phyloP scores from a whole-genome alignment of 2,113 vertebrate species.

The Eretmochelys imbricata region DNA sequence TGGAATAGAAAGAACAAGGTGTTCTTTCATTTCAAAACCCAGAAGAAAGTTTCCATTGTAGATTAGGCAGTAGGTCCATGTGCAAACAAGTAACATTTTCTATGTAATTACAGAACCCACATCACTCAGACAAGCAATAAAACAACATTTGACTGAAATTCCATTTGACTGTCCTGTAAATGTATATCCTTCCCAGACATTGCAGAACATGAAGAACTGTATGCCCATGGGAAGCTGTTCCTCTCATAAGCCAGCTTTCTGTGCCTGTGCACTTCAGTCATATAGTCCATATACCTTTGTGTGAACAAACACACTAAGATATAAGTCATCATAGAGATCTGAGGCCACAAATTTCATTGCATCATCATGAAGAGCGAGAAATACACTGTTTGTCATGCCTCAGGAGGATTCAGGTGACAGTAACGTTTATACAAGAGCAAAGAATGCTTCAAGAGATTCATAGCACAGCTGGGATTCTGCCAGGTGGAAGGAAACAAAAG shows the following conservation, averaged over 20 bases:
- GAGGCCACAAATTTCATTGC: neutral
- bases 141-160: neutral
- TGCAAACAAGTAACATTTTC: neutral
- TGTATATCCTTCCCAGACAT: neutral
- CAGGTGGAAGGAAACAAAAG: neutral
- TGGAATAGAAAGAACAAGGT: conserved; percentile 27
- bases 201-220: neutral
- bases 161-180: neutral
- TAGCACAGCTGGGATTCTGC: fast-evolving
- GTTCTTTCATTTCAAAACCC: neutral
- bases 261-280: neutral
- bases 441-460: neutral
- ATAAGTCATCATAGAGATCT: neutral
- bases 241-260: neutral
- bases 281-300: neutral
- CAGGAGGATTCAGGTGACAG: neutral
- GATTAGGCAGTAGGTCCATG: neutral
- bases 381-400: neutral
- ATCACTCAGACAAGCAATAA: neutral
- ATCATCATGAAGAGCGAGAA: fast-evolving
- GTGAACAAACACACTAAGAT: neutral
- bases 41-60: conserved; percentile 25
- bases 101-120: neutral
- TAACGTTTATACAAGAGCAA: neutral
- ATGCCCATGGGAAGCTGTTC: fast-evolving